Percentiles rank a stretch among this genome's conserved stretches.
phyloP scores from a whole-genome alignment of 2,888 invertebrate genomes.

The Temnothorax ravouxi region DNA sequence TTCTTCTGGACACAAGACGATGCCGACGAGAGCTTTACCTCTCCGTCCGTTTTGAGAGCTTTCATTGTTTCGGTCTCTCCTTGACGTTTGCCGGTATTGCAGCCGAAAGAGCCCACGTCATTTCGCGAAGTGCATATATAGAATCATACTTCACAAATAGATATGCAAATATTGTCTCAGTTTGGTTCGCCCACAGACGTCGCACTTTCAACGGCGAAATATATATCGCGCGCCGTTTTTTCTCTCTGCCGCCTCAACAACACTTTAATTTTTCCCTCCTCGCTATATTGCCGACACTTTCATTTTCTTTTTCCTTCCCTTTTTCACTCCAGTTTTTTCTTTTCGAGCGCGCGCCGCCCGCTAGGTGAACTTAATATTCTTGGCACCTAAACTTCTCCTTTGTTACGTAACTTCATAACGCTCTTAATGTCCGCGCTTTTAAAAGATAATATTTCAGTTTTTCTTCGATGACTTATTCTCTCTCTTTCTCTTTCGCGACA shows the following conservation, averaged over 20 bases:
- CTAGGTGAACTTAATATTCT: conserved; percentile 57
- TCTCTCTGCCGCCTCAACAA: conserved; percentile 6
- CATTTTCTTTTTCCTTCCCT: conserved; percentile 24
- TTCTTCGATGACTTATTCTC: conserved; percentile 29
- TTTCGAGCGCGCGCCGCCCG: conserved; percentile 21
- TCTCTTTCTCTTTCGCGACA: not conserved
- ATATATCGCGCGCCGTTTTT: conserved; percentile 6
- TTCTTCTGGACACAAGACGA: conserved; percentile 69
- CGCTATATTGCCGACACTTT: conserved; percentile 15
- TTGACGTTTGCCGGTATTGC: conserved; percentile 60
- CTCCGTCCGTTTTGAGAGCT: conserved; percentile 43
- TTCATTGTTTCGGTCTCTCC: conserved; percentile 69
- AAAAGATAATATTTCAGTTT: conserved; percentile 57
- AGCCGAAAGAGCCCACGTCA: conserved; percentile 59
- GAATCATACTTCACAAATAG: conserved; percentile 58
- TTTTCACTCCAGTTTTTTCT: not conserved
- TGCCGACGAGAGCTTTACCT: conserved; percentile 59
- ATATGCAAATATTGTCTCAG: conserved; percentile 57
- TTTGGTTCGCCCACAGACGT: conserved; percentile 24
- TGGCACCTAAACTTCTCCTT: conserved; percentile 58
- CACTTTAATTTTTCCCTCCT: conserved; percentile 46
- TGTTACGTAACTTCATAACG: conserved; percentile 57
- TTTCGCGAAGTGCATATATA: conserved; percentile 61
- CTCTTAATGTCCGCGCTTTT: conserved; percentile 53
- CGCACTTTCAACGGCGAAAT: not conserved